Base-by-base conservation (phyloP, 2,797 vertebrate genomes). In the Eulemur mongoz region DNA sequence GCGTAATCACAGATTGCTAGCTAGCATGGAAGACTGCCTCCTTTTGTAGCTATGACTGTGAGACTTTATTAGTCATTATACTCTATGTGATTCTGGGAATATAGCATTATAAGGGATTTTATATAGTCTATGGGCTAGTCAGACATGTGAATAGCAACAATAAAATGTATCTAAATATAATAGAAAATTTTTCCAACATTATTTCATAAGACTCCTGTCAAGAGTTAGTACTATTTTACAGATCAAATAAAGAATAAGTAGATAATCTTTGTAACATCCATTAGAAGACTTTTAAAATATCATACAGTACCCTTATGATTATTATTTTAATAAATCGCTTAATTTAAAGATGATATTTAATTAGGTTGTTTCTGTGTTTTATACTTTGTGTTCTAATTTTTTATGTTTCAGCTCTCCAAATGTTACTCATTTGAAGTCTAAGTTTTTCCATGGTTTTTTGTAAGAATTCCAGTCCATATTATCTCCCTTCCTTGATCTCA, bases 281-380 rank as follows among this genome's bases (percentile, higher is more conserved):
- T 43, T 93, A 81, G 45, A 88, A 14, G 20, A 69, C 50, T 61
- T 93, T 59, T 45, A 45, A 69, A 94, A 54, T 20, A 93, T 45
- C 11, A 18, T 40, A 59, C 43, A 50, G 59, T 7, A 92, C 65
- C 32, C 4, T 84, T 83, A 52, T 61, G 2, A 13, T 80, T 92
- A 65, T 61, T 83, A 83, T 83, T 87, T 78, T 27, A 87, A 79
- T 48, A 54, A 79, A 63, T 54, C 79, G 35, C 12, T 87, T 94
- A 67, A 87, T 67, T 91, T 95, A 93, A 93, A 73, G 48, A 91
- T 79, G n/a, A 50, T 67, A 9, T 45, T 79, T 88, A 61, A 54
- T 92, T 91, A 85, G 38, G 23, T 20, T 63, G 27, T 25, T 91
- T 18, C 78, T 81, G 38, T 45, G 30, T 40, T 90, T 72, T 93